Evolutionary conservation across 2,797 vertebrate genomes (phyloP).

Genomic region (Ceyx erithaca): DNA sequence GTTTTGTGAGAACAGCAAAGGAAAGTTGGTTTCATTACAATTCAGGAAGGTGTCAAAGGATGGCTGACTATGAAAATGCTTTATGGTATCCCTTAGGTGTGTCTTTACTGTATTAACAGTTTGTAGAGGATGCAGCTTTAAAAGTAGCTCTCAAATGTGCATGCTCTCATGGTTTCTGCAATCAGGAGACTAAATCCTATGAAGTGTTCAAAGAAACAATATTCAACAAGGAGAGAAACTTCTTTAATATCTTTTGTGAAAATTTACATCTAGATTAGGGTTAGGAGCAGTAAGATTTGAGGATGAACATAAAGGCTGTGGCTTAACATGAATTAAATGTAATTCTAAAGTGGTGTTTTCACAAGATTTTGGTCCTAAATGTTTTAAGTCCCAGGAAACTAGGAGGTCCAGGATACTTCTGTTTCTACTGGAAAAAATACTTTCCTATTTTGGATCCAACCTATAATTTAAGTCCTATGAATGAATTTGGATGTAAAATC

Average conservation of each 20-base stretch:
- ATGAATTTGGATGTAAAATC: not conserved
- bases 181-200: not conserved
- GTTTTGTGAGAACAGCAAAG: not conserved
- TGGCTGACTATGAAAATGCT: not conserved
- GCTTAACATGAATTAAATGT: not conserved
- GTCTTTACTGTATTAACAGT: not conserved
- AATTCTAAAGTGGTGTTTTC: not conserved
- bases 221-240: not conserved
- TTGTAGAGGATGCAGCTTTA: not conserved
- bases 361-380: not conserved
- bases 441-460: not conserved
- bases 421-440: not conserved
- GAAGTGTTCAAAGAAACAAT: not conserved
- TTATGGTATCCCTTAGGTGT: not conserved
- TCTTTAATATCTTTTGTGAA: not conserved
- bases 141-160: not conserved
- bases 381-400: not conserved
- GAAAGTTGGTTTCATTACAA: slow-evolving; percentile 1
- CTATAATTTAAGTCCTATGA: not conserved
- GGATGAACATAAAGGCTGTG: not conserved
- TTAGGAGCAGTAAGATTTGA: not conserved
- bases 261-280: not conserved
- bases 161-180: not conserved
- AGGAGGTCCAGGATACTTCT: not conserved
- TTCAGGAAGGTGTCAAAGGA: not conserved